phyloP scores from a whole-genome alignment of 2,888 invertebrate species.

The Dasypogon diadema region DNA sequence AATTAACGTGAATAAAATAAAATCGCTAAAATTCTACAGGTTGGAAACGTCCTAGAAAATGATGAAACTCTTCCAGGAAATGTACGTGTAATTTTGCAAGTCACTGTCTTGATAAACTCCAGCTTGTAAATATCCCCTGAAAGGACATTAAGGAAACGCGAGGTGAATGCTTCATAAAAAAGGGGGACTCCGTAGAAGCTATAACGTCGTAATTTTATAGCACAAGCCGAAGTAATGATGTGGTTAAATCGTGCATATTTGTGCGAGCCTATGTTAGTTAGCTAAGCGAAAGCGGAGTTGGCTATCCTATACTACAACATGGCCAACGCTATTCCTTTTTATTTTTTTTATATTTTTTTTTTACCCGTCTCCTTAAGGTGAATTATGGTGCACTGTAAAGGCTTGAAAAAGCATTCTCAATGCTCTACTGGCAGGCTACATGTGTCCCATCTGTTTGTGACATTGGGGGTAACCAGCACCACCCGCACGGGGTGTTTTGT shows the following conservation, averaged over 20 bases:
- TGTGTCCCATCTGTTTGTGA: conserved; percentile 17
- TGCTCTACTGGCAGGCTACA: conserved; percentile 25
- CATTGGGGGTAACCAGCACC: not conserved
- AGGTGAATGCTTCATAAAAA: conserved; percentile 21
- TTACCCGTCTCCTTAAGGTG: conserved; percentile 40
- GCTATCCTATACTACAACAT: conserved; percentile 32
- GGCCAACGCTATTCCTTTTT: conserved; percentile 34
- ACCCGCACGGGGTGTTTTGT: conserved; percentile 6
- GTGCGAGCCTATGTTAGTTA: conserved; percentile 37
- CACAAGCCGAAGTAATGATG: conserved; percentile 18
- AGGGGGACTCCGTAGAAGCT: not conserved
- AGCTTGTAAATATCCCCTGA: not conserved
- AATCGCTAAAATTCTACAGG: conserved; percentile 5
- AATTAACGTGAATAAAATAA: not conserved
- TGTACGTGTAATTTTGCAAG: conserved; percentile 26
- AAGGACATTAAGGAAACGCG: not conserved
- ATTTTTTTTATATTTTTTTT: no score
- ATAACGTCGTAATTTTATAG: conserved; percentile 7
- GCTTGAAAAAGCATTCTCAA: conserved; percentile 28
- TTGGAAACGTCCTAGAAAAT: not conserved
- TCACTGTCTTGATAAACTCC: not conserved
- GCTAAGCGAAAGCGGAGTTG: conserved; percentile 31
- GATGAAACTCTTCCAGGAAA: not conserved
- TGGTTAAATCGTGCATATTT: conserved; percentile 4
- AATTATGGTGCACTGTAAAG: conserved; percentile 25